Evolutionary conservation across 2,797 vertebrate species (phyloP).

Genomic region (Macrochelys suwanniensis): DNA sequence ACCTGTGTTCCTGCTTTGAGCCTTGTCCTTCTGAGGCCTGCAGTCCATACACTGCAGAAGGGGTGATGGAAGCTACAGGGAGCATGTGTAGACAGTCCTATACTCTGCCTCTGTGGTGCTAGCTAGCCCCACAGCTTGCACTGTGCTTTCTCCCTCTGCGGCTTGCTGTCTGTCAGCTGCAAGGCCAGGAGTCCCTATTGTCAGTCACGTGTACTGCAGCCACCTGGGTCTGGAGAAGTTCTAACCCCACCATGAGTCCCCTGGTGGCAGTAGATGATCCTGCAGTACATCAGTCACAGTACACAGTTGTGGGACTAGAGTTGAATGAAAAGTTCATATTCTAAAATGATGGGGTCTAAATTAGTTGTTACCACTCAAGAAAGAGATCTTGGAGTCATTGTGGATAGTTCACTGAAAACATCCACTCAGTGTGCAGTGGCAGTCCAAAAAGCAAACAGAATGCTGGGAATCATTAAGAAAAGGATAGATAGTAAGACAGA

Average conservation of each 20-base stretch:
- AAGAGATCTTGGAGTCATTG: too few relatives aligned
- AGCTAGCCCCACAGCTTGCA: background rate
- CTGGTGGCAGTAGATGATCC: background rate
- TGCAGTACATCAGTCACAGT: conserved; percentile 1
- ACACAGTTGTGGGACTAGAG: background rate
- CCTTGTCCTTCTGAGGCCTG: background rate
- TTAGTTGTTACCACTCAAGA: too few relatives aligned
- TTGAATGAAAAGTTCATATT: background rate
- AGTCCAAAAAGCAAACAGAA: too few relatives aligned
- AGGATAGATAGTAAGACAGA: too few relatives aligned
- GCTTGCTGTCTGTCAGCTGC: conserved; percentile 15
- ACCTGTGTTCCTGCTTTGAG: background rate
- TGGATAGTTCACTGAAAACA: too few relatives aligned
- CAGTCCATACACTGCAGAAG: background rate
- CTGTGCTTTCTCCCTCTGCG: background rate
- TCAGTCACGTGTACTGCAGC: fast-evolving
- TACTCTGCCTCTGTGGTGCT: background rate
- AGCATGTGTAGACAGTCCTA: background rate
- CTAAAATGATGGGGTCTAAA: too few relatives aligned
- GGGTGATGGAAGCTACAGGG: background rate
- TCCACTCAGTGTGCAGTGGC: too few relatives aligned
- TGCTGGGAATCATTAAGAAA: too few relatives aligned
- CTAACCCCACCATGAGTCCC: conserved; percentile 8
- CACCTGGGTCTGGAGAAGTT: conserved; percentile 3
- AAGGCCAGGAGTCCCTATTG: background rate